Percentiles rank a stretch among this genome's conserved stretches.
Evolutionary conservation across 23 tunicate species (phyloP).

Genomic region (Trididemnum clinides): DNA sequence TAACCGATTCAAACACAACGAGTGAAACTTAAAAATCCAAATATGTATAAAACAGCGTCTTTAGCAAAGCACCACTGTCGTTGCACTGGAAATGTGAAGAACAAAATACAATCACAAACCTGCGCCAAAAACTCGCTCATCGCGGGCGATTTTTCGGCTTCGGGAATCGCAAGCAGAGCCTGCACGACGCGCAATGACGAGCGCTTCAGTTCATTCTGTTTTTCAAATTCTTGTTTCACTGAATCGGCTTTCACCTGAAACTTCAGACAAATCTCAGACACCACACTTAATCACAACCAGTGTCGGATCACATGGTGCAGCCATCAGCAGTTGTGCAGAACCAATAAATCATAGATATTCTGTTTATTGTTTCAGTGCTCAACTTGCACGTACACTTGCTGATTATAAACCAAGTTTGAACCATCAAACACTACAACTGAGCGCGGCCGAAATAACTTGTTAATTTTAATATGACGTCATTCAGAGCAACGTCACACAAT

Average conservation of each 20-base stretch:
- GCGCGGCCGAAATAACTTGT: too few species aligned
- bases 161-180: slow-evolving; percentile 78
- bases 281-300: background rate
- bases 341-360: background rate
- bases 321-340: background rate
- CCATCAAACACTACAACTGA: too few species aligned
- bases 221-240: slow-evolving; percentile 96
- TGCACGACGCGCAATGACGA: slow-evolving; percentile 86
- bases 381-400: too few species aligned
- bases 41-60: too few species aligned
- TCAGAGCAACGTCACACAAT: too few species aligned
- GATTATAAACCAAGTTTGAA: too few species aligned
- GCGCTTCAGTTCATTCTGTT: slow-evolving; percentile 92
- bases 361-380: too few species aligned
- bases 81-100: too few species aligned
- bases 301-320: background rate
- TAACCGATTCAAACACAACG: too few species aligned
- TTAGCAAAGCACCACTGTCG: too few species aligned
- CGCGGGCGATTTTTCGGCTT: slow-evolving; percentile 86
- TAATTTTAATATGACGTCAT: too few species aligned
- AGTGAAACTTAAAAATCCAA: too few species aligned
- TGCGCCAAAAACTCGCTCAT: slow-evolving; percentile 92
- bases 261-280: background rate
- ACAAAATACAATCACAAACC: slow-evolving; percentile 48
- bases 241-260: slow-evolving; percentile 92